Evolutionary conservation across 2,797 vertebrate species (phyloP), one percentile per base, ranked within the genome.

Genomic region (Phoxinus dragarum): DNA sequence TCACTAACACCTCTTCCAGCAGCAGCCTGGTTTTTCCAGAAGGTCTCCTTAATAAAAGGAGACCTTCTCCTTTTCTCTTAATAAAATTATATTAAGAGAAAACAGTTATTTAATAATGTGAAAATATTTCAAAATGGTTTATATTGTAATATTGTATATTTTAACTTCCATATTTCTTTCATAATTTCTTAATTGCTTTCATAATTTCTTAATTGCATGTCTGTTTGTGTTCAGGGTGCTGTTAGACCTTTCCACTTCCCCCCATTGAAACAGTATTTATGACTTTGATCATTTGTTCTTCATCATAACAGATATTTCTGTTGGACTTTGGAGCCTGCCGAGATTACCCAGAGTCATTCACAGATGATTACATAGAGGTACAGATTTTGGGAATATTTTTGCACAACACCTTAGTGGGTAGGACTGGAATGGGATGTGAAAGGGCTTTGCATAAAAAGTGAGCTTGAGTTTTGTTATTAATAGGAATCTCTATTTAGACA

Each of bases 311-410:
- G 97, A 93, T 98, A 34, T 90, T 95, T 47, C 91, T 98, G 64
- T 90, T 98, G 92, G 97, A 98, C 89, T 98, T 98, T 0, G 97
- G 97, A 38, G 97, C 97, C 0, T 97, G 97, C 89, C 93, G 96
- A 86, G 89, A 92, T 79, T 98, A 96, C 91, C 92, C 93, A 34
- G 93, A 94, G 17, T 90, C 94, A 4, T 98, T 98, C 92, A 98
- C 96, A 7, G 96, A 98, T 49, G 94, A 97, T 89, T 98, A 97
- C 90, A 94, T 98, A 17, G 94, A 98, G 96, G 97, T 97, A 88
- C 23, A 52, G 49, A 83, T 19, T 54, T 56, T 21, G 8, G 9
- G 16, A 47, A 66, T 49, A 34, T 38, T 69, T 67, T 49, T 34
- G 21, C 27, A 34, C 19, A 49, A 36, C 27, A 49, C 12, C 6